A percentile compares a stretch with the other conserved stretches of the same genome.
phyloP scores from a whole-genome alignment of 2,797 vertebrate species.

The Austrolebias charrua region DNA sequence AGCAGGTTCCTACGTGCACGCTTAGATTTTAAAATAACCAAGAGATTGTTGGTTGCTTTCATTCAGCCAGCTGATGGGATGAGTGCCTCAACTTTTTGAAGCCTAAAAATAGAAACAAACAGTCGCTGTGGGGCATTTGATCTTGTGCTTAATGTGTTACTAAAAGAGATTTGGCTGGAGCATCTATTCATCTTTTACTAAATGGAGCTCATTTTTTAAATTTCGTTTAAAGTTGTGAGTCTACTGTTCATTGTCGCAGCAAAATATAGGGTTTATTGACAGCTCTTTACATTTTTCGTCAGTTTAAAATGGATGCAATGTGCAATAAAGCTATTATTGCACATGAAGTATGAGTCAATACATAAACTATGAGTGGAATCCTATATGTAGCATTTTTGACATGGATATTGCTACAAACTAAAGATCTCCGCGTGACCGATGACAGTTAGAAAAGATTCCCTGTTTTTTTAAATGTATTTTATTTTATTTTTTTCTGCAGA shows the following conservation, averaged over 20 bases:
- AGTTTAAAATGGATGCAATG: too few species aligned
- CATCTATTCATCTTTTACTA: slow-evolving; percentile 28
- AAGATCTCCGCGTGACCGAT: too few species aligned
- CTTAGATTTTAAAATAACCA: slow-evolving; percentile 46
- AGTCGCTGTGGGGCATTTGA: slow-evolving; percentile 47
- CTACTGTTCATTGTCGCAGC: slow-evolving; percentile 9
- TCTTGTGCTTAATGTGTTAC: slow-evolving; percentile 56
- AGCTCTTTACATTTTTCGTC: too few species aligned
- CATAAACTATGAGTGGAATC: too few species aligned
- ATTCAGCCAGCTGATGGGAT: slow-evolving; percentile 40
- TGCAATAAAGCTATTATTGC: too few species aligned
- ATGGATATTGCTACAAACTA: too few species aligned
- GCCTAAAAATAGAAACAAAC: slow-evolving; percentile 64
- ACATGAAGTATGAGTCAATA: too few species aligned
- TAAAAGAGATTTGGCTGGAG: slow-evolving; percentile 28
- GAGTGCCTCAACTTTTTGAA: slow-evolving; percentile 50
- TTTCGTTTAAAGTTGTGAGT: neutral
- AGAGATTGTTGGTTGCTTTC: slow-evolving; percentile 37
- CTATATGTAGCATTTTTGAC: too few species aligned
- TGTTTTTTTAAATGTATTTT: too few species aligned
- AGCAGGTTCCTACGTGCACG: slow-evolving; percentile 59
- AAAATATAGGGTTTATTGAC: neutral
- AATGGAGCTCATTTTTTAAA: neutral
- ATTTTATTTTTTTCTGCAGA: too few species aligned
- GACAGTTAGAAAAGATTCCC: too few species aligned